Evolutionary conservation across 2,113 vertebrate genomes (phyloP).

Genomic region (Garra rufa): DNA sequence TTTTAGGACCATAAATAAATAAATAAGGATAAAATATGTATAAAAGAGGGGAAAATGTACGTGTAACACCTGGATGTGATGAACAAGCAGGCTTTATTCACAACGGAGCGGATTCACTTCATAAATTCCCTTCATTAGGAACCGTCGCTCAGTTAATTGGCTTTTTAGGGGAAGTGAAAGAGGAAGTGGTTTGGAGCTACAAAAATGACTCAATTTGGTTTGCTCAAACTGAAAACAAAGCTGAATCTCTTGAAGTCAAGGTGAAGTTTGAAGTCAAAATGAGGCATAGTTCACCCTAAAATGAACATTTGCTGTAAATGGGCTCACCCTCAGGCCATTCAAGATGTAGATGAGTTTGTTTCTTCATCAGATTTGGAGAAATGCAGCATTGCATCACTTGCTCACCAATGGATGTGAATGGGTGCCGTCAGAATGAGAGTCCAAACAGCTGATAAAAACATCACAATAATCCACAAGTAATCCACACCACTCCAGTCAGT

Average conservation of each 20-base stretch:
- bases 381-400: too few relatives aligned
- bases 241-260: slow-evolving; percentile 40
- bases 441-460: too few relatives aligned
- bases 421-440: too few relatives aligned
- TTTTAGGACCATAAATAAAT: too few relatives aligned
- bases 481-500: too few relatives aligned
- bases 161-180: slow-evolving; percentile 63
- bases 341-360: too few relatives aligned
- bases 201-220: slow-evolving; percentile 26
- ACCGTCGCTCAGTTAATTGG: slow-evolving; percentile 64
- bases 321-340: too few relatives aligned
- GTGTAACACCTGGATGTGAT: slow-evolving; percentile 67
- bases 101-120: slow-evolving; percentile 63
- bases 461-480: too few relatives aligned
- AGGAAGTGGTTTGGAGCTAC: slow-evolving; percentile 59
- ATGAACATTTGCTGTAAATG: too few relatives aligned
- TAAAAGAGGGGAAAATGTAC: slow-evolving; percentile 47
- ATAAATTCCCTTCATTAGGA: slow-evolving; percentile 73
- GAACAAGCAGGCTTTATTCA: slow-evolving; percentile 61
- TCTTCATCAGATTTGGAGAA: too few relatives aligned
- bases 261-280: not conserved
- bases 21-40: not conserved
- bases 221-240: not conserved
- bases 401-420: too few relatives aligned
- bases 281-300: not conserved